These are phyloP conservation scores for Iguana delicatissima DNA, from an alignment of 2,797 vertebrate species.

Conservation along the genomic window DNA sequence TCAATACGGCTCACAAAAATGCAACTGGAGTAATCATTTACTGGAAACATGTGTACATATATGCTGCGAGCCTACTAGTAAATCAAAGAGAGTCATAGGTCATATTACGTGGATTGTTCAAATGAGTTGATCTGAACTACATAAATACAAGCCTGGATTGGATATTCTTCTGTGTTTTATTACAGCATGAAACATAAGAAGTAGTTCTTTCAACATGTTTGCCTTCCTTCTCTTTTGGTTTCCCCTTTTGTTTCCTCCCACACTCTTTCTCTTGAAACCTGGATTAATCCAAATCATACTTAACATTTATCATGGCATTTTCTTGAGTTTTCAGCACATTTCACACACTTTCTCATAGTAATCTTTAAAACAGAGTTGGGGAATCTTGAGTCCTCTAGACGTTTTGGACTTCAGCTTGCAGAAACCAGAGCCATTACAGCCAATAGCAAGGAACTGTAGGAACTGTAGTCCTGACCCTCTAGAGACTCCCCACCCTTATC, in stretches of 20 bases:
- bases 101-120: slow-evolving; percentile 18
- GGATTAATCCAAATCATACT: neutral
- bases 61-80: neutral
- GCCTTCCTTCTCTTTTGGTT: neutral
- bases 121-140: slow-evolving; percentile 18
- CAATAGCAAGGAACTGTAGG: too few species aligned
- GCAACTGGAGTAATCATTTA: slow-evolving; percentile 2
- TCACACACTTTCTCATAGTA: neutral
- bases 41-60: neutral
- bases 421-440: too few species aligned
- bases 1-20: neutral
- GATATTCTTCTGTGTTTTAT: slow-evolving; percentile 25
- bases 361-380: neutral
- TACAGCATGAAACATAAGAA: slow-evolving; percentile 38
- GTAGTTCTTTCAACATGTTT: neutral
- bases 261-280: neutral
- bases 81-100: neutral
- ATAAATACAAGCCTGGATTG: neutral
- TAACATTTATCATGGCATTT: neutral
- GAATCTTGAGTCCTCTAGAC: neutral
- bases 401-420: too few species aligned
- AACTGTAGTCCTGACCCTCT: too few species aligned
- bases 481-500: too few species aligned
- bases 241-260: neutral
- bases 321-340: neutral